Conservation (phyloP, 2,888 invertebrate species). For the Mechanitis mazaeus region DNA sequence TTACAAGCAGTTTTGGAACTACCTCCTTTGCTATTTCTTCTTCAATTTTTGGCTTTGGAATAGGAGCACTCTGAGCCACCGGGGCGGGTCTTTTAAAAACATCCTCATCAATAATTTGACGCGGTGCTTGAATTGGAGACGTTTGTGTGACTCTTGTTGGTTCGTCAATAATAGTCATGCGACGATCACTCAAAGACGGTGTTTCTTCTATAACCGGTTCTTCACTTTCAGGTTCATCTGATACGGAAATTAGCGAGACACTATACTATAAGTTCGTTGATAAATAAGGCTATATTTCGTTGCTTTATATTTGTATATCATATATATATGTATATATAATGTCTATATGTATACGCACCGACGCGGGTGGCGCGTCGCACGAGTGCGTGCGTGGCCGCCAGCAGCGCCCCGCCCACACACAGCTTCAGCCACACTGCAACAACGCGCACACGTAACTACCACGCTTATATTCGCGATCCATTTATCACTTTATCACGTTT, state of each 20-base stretch:
- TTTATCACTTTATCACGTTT: background rate
- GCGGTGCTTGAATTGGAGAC: slow-evolving; percentile 20
- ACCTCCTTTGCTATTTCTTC: slow-evolving; percentile 34
- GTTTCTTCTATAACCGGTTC: slow-evolving; percentile 55
- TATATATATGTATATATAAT: slow-evolving; percentile 4
- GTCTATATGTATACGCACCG: slow-evolving; percentile 77
- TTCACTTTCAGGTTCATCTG: slow-evolving; percentile 49
- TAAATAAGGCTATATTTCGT: background rate
- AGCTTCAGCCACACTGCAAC: slow-evolving; percentile 93
- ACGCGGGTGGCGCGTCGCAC: slow-evolving; percentile 82
- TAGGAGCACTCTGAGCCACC: slow-evolving; percentile 34
- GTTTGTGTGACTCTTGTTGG: slow-evolving; percentile 38
- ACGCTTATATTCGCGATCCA: slow-evolving; percentile 14
- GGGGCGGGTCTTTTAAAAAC: slow-evolving; percentile 25
- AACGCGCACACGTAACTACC: slow-evolving; percentile 49
- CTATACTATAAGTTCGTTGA: background rate
- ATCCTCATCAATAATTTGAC: slow-evolving; percentile 20
- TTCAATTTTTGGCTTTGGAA: slow-evolving; percentile 42
- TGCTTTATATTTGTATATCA: slow-evolving; percentile 13
- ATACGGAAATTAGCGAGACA: slow-evolving; percentile 35
- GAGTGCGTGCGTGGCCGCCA: slow-evolving; percentile 90
- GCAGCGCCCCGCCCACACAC: slow-evolving; percentile 88
- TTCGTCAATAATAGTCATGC: slow-evolving; percentile 66
- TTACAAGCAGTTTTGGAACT: background rate
- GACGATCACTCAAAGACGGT: slow-evolving; percentile 50